Evolutionary conservation across 2,113 vertebrate genomes (phyloP).

Genomic region (Ranitomeya imitator): DNA sequence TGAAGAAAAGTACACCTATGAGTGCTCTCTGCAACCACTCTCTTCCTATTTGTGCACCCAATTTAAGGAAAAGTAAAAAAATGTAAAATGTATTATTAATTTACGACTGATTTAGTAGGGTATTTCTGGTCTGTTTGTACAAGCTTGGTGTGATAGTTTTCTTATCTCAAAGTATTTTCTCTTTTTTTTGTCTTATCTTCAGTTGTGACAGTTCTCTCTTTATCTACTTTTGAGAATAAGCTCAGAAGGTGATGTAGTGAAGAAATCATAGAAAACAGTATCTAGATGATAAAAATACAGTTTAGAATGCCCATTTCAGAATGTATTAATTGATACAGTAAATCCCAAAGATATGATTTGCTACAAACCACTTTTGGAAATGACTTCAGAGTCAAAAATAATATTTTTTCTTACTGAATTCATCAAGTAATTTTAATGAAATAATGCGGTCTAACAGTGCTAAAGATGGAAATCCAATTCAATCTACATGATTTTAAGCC

Average conservation of each 20-base stretch:
- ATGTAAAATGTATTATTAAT: background rate
- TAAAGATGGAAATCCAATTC: background rate
- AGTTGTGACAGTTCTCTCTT: background rate
- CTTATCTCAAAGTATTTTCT: slow-evolving; percentile 2
- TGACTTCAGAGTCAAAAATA: background rate
- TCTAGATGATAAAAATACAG: background rate
- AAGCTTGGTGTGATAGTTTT: background rate
- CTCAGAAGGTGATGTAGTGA: background rate
- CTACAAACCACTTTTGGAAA: background rate
- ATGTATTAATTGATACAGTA: background rate
- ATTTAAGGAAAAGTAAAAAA: background rate
- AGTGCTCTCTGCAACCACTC: background rate
- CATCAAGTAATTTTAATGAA: background rate
- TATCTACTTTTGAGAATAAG: slow-evolving; percentile 1
- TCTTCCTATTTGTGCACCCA: background rate
- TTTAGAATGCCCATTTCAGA: background rate
- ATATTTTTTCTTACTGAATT: background rate
- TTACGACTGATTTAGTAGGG: background rate
- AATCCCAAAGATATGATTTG: background rate
- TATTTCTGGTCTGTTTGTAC: background rate
- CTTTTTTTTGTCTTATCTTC: slow-evolving; percentile 18
- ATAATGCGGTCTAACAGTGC: background rate
- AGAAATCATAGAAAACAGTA: background rate
- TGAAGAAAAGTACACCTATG: background rate
- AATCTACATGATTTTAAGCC: background rate